Conservation (phyloP, 2,797 vertebrate genomes). For the Morelia viridis region DNA sequence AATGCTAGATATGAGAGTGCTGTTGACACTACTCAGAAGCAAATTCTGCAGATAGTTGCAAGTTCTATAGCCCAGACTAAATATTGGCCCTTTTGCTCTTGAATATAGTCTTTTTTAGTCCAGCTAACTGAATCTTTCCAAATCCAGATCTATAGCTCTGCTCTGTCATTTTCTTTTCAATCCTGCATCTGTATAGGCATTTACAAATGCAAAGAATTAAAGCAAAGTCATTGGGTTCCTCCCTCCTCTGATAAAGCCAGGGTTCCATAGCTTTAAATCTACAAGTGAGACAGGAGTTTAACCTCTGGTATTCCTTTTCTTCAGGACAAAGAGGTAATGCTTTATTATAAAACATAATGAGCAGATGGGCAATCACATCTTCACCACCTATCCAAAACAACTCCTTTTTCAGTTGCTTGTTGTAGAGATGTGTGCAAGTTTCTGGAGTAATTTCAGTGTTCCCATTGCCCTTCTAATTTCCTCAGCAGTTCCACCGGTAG, state of each 20-base stretch:
- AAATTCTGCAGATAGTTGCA: neutral
- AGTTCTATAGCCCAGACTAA: neutral
- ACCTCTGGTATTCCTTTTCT: neutral
- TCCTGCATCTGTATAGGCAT: neutral
- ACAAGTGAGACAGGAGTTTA: neutral
- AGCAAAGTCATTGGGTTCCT: neutral
- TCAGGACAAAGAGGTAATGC: neutral
- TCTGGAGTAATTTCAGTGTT: neutral
- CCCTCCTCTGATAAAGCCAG: neutral
- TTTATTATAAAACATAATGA: neutral
- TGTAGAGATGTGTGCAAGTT: neutral
- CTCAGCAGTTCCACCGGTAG: neutral
- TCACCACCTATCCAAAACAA: no score
- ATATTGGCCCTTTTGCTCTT: neutral
- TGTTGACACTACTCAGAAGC: neutral
- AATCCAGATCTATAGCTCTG: neutral
- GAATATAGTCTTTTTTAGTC: neutral
- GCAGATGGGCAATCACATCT: neutral
- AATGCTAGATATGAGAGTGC: neutral
- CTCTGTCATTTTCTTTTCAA: neutral
- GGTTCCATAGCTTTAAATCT: neutral
- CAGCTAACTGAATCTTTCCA: neutral
- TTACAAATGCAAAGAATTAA: neutral
- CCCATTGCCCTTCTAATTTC: neutral
- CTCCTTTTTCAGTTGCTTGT: neutral